Percentiles rank a stretch among this genome's conserved stretches.
phyloP scores from a whole-genome alignment of 2,113 vertebrate species.

The Scortum barcoo region DNA sequence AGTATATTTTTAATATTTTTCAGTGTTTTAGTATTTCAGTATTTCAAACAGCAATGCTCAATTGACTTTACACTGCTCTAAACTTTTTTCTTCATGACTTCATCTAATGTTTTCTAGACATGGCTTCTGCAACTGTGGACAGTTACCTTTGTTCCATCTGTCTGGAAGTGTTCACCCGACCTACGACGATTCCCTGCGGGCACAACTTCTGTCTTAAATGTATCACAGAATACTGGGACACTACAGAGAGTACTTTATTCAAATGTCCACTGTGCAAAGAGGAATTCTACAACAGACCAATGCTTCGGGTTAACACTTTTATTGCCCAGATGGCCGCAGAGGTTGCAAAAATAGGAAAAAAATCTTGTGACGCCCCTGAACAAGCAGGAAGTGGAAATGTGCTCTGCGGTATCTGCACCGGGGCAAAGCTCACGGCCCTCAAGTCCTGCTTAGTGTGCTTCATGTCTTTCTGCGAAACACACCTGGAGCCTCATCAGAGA shows the following conservation, averaged over 20 bases:
- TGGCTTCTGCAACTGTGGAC: slow-evolving; percentile 38
- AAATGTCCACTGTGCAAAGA: slow-evolving; percentile 64
- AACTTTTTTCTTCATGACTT: not conserved
- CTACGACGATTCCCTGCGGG: slow-evolving; percentile 60
- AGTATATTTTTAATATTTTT: no score
- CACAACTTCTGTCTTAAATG: slow-evolving; percentile 69
- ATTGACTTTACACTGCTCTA: not conserved
- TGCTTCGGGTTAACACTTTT: slow-evolving; percentile 53
- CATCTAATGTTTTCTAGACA: slow-evolving; percentile 27
- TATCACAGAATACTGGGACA: slow-evolving; percentile 53
- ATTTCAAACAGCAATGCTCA: not conserved
- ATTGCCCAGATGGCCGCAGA: slow-evolving; percentile 40
- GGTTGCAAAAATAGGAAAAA: not conserved
- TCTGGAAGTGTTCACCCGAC: slow-evolving; percentile 59
- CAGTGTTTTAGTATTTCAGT: no score
- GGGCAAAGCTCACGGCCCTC: slow-evolving; percentile 28
- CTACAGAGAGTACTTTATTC: fast-evolving
- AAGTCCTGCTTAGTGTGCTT: slow-evolving; percentile 74
- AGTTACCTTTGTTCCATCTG: slow-evolving; percentile 66
- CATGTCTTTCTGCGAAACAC: slow-evolving; percentile 60
- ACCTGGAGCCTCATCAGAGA: slow-evolving; percentile 65
- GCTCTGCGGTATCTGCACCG: slow-evolving; percentile 54
- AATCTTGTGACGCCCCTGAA: fast-evolving
- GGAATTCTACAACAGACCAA: slow-evolving; percentile 8
- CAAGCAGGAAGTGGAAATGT: slow-evolving; percentile 44